Conservation (phyloP, 1,140 invertebrate species). For the Calosoma granatense region DNA sequence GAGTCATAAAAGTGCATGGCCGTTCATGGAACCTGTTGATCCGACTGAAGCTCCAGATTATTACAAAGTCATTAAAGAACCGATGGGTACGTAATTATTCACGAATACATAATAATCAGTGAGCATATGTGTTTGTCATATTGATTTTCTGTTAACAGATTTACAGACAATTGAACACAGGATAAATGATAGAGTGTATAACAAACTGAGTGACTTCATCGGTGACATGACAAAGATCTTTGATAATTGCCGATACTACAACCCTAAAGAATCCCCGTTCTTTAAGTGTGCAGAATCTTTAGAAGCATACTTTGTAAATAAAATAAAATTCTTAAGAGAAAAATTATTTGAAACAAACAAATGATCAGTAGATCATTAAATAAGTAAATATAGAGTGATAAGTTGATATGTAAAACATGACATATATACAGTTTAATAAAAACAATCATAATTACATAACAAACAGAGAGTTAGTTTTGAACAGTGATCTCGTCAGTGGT, state of each 20-base stretch:
- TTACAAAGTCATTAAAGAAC: conserved; percentile 95
- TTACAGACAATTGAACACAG: conserved; percentile 85
- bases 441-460: background rate
- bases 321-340: conserved; percentile 75
- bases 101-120: conserved; percentile 1
- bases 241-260: conserved; percentile 96
- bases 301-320: conserved; percentile 91
- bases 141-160: conserved; percentile 58
- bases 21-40: conserved; percentile 95
- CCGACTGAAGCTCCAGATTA: conserved; percentile 92
- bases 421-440: background rate
- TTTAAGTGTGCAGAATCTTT: conserved; percentile 90
- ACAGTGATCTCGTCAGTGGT: no score
- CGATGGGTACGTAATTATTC: conserved; percentile 72
- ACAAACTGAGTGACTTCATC: conserved; percentile 86
- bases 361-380: background rate
- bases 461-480: no score
- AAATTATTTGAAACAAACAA: conserved; percentile 51
- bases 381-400: background rate
- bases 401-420: background rate
- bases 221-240: conserved; percentile 97
- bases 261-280: conserved; percentile 89
- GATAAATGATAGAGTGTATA: conserved; percentile 74
- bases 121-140: background rate
- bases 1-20: conserved; percentile 89